Base-by-base conservation (phyloP, 2,113 vertebrate species). In the Anolis carolinensis region DNA sequence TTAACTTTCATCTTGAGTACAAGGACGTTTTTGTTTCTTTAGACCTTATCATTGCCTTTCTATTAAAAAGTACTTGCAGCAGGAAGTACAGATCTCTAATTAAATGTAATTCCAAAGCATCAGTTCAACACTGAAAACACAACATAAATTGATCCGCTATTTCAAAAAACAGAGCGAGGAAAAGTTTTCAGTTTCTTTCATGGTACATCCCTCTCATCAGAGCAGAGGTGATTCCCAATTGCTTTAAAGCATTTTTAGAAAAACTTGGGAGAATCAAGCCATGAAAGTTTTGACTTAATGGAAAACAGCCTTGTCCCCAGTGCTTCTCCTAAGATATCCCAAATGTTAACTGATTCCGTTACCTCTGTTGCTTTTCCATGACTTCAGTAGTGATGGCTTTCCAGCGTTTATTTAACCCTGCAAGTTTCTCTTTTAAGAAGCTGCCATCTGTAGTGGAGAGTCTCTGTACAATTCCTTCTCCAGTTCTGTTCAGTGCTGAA, bases 401-500 rank as follows among this genome's bases (percentile, higher is more conserved):
- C 97, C 98, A 99, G 36, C 98, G 97, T 32, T 96, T 96, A 78
- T 96, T 95, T 79, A 99, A 86, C 30, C 81, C 91, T 0, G 96
- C 90, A 81, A 99, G 95, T 90, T 98, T 98, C 84, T 98, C 98
- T 89, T 97, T 96, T 7, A 99, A 95, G 90, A 99, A 96, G 85
- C 94, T 94, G 75, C 97, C 96, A 0, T 98, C 98, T 0, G 96
- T 96, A 32, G 96, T 95, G 7, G 97, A 95, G 77, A 99, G 94
- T 90, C 98, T 97, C 80, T 96, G 96, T 81, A 97, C 96, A 84
- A 99, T 97, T 73, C 93, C 94, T 83, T 98, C 96, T n/a, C 98
- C 98, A 0, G 96, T 97, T 87, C 88, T 96, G 92, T 95, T 97
- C 21, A 99, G 55, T 0, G 90, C 91, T 5, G 93, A 93, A 91